These are phyloP conservation scores for Ennomos fuscantarius DNA, from an alignment of 2,888 invertebrate species.

Conservation along the genomic window DNA sequence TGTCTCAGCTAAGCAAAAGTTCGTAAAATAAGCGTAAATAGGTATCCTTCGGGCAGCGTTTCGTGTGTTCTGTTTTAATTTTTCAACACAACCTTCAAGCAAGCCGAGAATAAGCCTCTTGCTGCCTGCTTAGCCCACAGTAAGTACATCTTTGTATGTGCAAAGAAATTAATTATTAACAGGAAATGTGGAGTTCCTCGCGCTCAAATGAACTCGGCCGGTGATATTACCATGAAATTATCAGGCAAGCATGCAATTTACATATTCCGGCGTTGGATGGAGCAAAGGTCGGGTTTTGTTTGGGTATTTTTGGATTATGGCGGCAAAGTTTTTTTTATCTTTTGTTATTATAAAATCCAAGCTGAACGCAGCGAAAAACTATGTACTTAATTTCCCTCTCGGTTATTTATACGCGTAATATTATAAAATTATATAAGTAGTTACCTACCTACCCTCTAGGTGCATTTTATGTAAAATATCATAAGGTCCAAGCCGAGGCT, in stretches of 20 bases:
- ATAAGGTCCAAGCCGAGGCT: no score
- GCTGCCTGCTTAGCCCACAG: background rate
- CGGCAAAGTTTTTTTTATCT: background rate
- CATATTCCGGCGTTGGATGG: slow-evolving; percentile 28
- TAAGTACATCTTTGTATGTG: slow-evolving; percentile 56
- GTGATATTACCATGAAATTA: slow-evolving; percentile 57
- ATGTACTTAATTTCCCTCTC: no score
- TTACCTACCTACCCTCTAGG: no score
- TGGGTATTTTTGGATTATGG: slow-evolving; percentile 33
- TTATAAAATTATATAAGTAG: no score
- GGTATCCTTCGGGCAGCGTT: slow-evolving; percentile 34
- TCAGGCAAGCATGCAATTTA: slow-evolving; percentile 40
- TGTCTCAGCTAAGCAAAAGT: slow-evolving; percentile 24
- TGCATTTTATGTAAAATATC: no score
- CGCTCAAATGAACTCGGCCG: slow-evolving; percentile 56
- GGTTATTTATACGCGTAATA: no score
- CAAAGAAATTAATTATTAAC: slow-evolving; percentile 77
- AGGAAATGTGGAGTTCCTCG: slow-evolving; percentile 49
- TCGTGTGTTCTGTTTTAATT: slow-evolving; percentile 43
- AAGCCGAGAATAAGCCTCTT: slow-evolving; percentile 22
- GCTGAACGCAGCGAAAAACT: no score
- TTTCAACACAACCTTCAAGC: slow-evolving; percentile 40
- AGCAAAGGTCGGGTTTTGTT: slow-evolving; percentile 25
- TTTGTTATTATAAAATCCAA: no score
- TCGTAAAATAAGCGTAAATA: slow-evolving; percentile 14